Percentiles rank a stretch among this genome's conserved stretches.
Evolutionary conservation across 2,797 vertebrate species (phyloP).

Genomic region (Pipistrellus pipistrellus): DNA sequence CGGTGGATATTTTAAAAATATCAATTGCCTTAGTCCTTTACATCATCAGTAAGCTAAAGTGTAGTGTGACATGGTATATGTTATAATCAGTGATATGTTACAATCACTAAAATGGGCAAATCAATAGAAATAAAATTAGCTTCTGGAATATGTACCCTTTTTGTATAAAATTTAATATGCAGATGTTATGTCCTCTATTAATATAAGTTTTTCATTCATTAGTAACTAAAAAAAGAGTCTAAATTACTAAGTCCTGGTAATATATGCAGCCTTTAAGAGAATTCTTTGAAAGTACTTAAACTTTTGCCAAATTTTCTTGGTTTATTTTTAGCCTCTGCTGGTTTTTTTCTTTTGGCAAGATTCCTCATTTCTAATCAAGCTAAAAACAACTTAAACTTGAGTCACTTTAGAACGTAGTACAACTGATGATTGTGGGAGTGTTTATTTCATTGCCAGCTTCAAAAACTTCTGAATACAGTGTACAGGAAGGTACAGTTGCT

Average conservation of each 20-base stretch:
- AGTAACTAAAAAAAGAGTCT: slow-evolving; percentile 57
- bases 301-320: slow-evolving; percentile 59
- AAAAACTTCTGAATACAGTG: slow-evolving; percentile 45
- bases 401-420: slow-evolving; percentile 46
- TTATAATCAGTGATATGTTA: neutral
- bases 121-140: slow-evolving; percentile 55
- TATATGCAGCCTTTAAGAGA: slow-evolving; percentile 39
- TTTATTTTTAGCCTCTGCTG: slow-evolving; percentile 71
- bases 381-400: slow-evolving; percentile 73
- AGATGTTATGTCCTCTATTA: slow-evolving; percentile 26
- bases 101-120: slow-evolving; percentile 23
- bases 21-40: slow-evolving; percentile 27
- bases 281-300: slow-evolving; percentile 63
- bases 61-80: neutral
- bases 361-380: slow-evolving; percentile 63
- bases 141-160: slow-evolving; percentile 23
- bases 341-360: slow-evolving; percentile 63
- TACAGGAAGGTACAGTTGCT: slow-evolving; percentile 55
- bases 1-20: slow-evolving; percentile 28
- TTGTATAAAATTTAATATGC: slow-evolving; percentile 55
- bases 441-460: slow-evolving; percentile 60
- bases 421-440: slow-evolving; percentile 37
- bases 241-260: slow-evolving; percentile 46
- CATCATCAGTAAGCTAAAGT: slow-evolving; percentile 27
- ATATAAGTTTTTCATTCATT: slow-evolving; percentile 55